Base-by-base conservation (phyloP, 2,113 vertebrate genomes). In the Antigone vipio region DNA sequence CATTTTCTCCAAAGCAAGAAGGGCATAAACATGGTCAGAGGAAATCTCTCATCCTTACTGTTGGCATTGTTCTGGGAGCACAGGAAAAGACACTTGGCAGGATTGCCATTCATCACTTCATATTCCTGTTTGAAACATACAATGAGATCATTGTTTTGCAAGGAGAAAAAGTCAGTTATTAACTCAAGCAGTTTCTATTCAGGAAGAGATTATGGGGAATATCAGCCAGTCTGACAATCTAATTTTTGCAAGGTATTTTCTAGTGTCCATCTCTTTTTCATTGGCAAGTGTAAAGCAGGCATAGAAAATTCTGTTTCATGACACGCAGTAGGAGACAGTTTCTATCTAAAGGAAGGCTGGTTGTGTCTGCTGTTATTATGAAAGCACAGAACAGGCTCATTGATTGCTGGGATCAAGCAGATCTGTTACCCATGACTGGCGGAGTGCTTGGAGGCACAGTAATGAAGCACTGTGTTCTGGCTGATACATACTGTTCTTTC, bases 101-200 rank as follows among this genome's bases (percentile, higher is more conserved):
- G n/a, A 73, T 34, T 92, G 49, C 34, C 69, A 83, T 91, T 92
- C 66, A 91, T 92, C 69, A 66, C 55, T 93, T 89, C 9, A 6
- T 68, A 68, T 69, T 84, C 62, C 74, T 91, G 56, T 62, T 87
- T 44, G 80, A 91, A 86, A 79, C 64, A 42, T 29, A 92, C 60
- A 94, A 84, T 58, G 22, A 87, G 15, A 58, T 92, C 66, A 75
- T 64, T 95, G 76, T 96, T 96, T 93, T 58, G 62, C 40, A 58
- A 91, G 53, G 72, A 91, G 76, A 87, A 92, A 82, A 92, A 87
- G 22, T 53, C 76, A 74, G 27, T 75, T 91, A 82, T 56, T 80
- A 84, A 73, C 79, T 92, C 62, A 77, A 85, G 45, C 30, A 53
- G 35, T 45, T 78, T 92, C 79, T 91, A 16, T 91, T 89, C 77